Base-by-base conservation (phyloP, 2,888 invertebrate species). In the Plemyria rubiginata region DNA sequence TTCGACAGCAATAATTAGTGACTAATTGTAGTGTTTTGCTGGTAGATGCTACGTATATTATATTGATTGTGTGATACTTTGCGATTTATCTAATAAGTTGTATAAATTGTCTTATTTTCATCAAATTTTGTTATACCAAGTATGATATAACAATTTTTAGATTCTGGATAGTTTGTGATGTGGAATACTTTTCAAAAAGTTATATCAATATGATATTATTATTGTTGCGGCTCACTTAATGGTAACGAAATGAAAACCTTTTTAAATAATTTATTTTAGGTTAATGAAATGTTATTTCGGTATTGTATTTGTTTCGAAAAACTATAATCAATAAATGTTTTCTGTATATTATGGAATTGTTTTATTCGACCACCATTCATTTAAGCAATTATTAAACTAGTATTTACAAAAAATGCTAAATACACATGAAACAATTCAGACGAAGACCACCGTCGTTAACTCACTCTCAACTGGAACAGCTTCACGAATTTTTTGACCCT, bases 1-100 rank as follows among this genome's bases (percentile, higher is more conserved):
- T 74, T 82, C 86, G 84, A 89, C 90, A 92, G 92, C 92, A 92
- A 92, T 92, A 92, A 92, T 88, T 91, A 90, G 89, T 88, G 86
- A 73, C 78, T 90, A 90, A 89, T 81, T 75, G 87, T 90, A 89
- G 89, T 84, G 80, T 75, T 85, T 87, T 82, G 89, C 89, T 88
- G 85, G 87, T 91, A 91, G 90, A 87, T 82, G 88, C 90, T 88
- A 88, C 84, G 77, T 87, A 82, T 87, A 84, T 48, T 48, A 43
- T 43, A 86, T 49, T 85, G 80, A 84, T 85, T 86, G 90, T 90
- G 91, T 90, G 88, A 90, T 90, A 90, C 80, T 85, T 84, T 84
- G 82, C 86, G 76, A 82, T 86, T 85, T 84, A 85, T 85, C 83
- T 85, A 64, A 63, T 67, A 71, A 67, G 68, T 68, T 68, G 60